These are phyloP conservation scores for Brachynemurus nebulosus DNA, from an alignment of 2,888 invertebrate genomes.

Conservation along the genomic window DNA sequence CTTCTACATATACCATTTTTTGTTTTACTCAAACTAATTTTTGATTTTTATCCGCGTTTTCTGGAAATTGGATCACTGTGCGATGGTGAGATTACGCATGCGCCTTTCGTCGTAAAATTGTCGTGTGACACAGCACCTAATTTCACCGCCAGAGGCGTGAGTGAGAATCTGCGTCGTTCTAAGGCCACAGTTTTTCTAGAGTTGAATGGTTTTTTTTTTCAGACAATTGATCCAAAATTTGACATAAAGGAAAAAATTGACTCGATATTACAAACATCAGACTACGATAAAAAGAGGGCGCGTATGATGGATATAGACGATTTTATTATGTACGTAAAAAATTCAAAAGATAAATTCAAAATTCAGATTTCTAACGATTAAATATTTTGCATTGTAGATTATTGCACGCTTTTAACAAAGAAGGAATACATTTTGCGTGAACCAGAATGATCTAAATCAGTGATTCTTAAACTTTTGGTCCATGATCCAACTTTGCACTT, in stretches of 20 bases:
- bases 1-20: too few relatives aligned
- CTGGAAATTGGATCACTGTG: too few relatives aligned
- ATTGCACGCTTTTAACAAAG: conserved; percentile 75
- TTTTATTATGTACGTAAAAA: conserved; percentile 53
- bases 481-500: too few relatives aligned
- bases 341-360: conserved; percentile 4
- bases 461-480: too few relatives aligned
- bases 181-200: not conserved
- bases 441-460: too few relatives aligned
- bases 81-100: too few relatives aligned
- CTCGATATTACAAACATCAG: conserved; percentile 50
- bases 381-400: conserved; percentile 37
- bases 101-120: too few relatives aligned
- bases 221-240: conserved; percentile 66
- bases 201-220: conserved; percentile 22
- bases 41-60: too few relatives aligned
- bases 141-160: too few relatives aligned
- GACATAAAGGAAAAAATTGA: conserved; percentile 70
- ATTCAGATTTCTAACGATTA: conserved; percentile 11
- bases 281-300: conserved; percentile 67
- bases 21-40: too few relatives aligned
- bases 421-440: conserved; percentile 80
- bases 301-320: conserved; percentile 94
- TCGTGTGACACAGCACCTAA: too few relatives aligned
- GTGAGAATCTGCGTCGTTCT: too few relatives aligned